phyloP scores from a whole-genome alignment of 1,140 invertebrate genomes.

The Alviniconcha marisindica region DNA sequence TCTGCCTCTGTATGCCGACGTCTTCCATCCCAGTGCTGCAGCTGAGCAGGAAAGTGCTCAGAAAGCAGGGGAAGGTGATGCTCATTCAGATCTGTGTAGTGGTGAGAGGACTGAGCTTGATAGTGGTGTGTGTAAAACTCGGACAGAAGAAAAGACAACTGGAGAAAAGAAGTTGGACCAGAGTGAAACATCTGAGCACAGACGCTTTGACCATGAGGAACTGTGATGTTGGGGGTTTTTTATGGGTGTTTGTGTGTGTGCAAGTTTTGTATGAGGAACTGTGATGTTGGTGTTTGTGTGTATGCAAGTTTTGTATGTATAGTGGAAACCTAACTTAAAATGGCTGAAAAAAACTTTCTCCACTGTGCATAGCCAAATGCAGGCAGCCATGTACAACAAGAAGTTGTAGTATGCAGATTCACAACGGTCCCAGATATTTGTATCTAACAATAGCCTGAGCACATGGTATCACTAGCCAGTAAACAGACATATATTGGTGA shows the following conservation, averaged over 20 bases:
- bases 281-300: not conserved
- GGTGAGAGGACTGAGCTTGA: no score
- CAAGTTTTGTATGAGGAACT: not conserved
- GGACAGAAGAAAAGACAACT: not conserved
- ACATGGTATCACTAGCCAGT: no score
- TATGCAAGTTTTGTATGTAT: no score
- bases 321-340: not conserved
- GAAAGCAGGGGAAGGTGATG: no score
- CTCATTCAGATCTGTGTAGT: no score
- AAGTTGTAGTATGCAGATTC: no score
- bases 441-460: no score
- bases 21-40: constrained; percentile 37
- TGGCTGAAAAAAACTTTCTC: not conserved
- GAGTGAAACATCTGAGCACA: not conserved
- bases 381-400: no score
- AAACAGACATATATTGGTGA: no score
- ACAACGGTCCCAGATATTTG: no score
- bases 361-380: not conserved
- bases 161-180: not conserved
- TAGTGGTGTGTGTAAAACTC: not conserved
- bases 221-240: no score
- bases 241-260: not conserved
- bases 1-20: constrained; percentile 45
- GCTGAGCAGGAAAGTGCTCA: no score
- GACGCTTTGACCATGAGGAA: not conserved